Base-by-base conservation (phyloP, 2,797 vertebrate species). In the Melanotaenia maccullochi region DNA sequence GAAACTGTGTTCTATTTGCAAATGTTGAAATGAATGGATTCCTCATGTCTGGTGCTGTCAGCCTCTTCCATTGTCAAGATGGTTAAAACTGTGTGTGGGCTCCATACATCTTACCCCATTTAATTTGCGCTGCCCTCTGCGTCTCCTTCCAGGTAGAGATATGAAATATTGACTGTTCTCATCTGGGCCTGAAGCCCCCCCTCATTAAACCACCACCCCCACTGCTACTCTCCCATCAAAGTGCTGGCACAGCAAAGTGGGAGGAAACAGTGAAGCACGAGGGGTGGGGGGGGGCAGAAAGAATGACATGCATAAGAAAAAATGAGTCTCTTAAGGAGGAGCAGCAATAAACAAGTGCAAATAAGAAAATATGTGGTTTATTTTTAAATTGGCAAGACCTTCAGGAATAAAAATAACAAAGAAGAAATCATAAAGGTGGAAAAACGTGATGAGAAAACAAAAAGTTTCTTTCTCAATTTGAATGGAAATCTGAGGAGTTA, bases 151-250 rank as follows among this genome's bases (percentile, higher is more conserved):
- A 93, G 85, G 89, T 91, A 86, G 81, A 85, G 85, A 90, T 93
- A 93, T 90, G 85, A 93, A 92, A 92, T 94, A 94, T 93, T 90
- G 93, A 94, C 92, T 91, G 88, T 83, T 91, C 85, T 93, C 85
- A 84, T 91, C 76, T 86, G 84, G 79, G 83, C 79, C 85, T 76
- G 70, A 71, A 82, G 79, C 81, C 72, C 73, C 80, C 61, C 73
- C 51, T 75, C 51, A 76, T 79, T 85, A 83, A 80, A 82, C 60
- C 83, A 71, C 79, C 71, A 7, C 24, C 28, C 57, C 75, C 68
- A 72, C 83, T 85, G 88, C 85, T 77, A 60, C 82, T 90, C 81
- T 54, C 70, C 85, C 79, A 85, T 86, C 87, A 93, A 92, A 94
- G 85, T 94, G 94, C 93, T 93, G 88, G 87, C 91, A 62, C 92